Base-by-base conservation (phyloP, 1,140 invertebrate species). In the Oncopeltus fasciatus region DNA sequence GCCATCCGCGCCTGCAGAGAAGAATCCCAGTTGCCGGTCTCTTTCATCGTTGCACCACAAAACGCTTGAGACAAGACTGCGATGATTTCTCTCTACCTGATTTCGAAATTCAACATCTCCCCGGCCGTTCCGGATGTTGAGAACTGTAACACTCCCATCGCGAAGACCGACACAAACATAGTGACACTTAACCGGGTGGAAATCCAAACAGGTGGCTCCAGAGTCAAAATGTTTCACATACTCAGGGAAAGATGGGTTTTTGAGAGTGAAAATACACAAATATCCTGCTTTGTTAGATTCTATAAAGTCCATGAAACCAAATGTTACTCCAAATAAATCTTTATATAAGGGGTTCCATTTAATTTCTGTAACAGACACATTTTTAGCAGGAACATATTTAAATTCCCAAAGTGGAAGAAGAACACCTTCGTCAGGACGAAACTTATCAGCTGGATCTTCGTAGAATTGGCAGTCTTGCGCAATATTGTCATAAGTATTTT, bases 361-460 rank as follows among this genome's bases (percentile, higher is more conserved):
- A 2, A 95, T 73, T 64, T 88, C 83, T 0, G 92, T 95, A 2
- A 95, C 84, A 18, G 85, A 83, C 68, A 91, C 82, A 67, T 85
- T 88, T 68, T 83, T 81, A 60, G 86, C 86, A 68, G 83, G 83
- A 21, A 89, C 85, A 68, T 84, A 92, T 44, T 78, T 78, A 71
- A 96, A 96, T 74, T 88, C 92, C 94, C 93, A 97, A 0, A 97
- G 73, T 0, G 93, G 93, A 53, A 97, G 73, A 4, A 96, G 71
- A 1, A 92, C 92, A 1, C 93, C 93, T 76, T 95, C 89, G 11
- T 86, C 85, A 29, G 92, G 88, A 61, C 92, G 82, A 72, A 85
- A 96, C 73, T 95, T 92, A 76, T 97, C 94, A 5, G 92, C 91
- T 0, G 87, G 87, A 76, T 96, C 93, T 72, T 97, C 91, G 84